These are phyloP conservation scores for Chymomyza amoena DNA, from an alignment of 2,888 invertebrate genomes.

Conservation along the genomic window DNA sequence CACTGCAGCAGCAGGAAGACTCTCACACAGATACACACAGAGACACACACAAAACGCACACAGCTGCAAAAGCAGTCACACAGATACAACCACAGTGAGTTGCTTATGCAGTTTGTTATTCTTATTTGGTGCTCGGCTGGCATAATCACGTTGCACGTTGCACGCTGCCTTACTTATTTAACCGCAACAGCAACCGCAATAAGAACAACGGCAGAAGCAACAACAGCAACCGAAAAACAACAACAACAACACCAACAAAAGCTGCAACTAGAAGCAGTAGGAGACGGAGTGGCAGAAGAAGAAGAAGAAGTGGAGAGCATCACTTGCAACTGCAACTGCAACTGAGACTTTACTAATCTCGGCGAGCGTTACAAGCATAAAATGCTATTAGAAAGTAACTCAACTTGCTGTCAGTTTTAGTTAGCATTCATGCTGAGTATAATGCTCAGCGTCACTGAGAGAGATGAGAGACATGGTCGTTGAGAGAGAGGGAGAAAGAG, in stretches of 20 bases:
- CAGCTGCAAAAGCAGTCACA: background rate
- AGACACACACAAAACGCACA: background rate
- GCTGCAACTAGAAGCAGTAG: background rate
- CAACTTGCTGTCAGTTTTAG: constrained; percentile 64
- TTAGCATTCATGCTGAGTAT: constrained; percentile 45
- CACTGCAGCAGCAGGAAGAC: constrained; percentile 17
- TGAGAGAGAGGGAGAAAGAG: background rate
- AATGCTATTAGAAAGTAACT: constrained; percentile 68
- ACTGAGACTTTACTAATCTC: constrained; percentile 15
- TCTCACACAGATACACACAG: background rate
- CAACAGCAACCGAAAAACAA: background rate
- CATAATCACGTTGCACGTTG: background rate
- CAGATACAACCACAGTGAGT: background rate
- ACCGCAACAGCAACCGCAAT: constrained; percentile 69
- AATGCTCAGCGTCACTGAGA: constrained; percentile 19
- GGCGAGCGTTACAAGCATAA: constrained; percentile 27
- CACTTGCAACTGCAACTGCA: constrained; percentile 42
- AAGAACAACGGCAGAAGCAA: constrained; percentile 59
- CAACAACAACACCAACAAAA: constrained; percentile 1
- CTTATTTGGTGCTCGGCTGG: constrained; percentile 1
- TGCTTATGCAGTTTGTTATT: background rate
- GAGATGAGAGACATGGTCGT: constrained; percentile 3
- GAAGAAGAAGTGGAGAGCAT: background rate
- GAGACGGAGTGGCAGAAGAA: background rate
- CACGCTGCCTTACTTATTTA: constrained; percentile 65